These are phyloP conservation scores for Atta cephalotes DNA, from an alignment of 1,140 invertebrate genomes.

Conservation along the genomic window DNA sequence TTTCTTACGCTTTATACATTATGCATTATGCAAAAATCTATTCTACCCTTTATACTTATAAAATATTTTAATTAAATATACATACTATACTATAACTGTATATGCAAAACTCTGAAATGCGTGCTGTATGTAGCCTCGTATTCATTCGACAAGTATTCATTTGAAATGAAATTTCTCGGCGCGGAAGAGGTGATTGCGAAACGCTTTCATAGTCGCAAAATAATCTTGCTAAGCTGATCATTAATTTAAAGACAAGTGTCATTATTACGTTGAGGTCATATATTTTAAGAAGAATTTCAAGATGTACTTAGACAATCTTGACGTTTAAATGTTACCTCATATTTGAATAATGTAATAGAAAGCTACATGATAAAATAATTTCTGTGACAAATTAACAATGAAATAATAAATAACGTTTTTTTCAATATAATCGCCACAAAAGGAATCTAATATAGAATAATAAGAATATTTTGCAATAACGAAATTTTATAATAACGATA, in stretches of 20 bases:
- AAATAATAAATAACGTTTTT: not conserved
- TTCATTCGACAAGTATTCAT: too few species aligned
- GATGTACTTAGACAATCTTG: not conserved
- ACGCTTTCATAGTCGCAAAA: constrained; percentile 44
- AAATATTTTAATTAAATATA: not conserved
- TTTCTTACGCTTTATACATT: too few species aligned
- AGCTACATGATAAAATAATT: not conserved
- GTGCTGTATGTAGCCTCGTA: not conserved
- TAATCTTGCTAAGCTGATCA: constrained; percentile 25
- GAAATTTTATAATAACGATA: not conserved
- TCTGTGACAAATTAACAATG: constrained; percentile 4
- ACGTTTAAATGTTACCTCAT: not conserved
- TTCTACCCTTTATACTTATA: not conserved
- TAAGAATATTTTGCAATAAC: not conserved
- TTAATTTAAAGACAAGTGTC: constrained; percentile 31
- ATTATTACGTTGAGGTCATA: not conserved
- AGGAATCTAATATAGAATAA: not conserved
- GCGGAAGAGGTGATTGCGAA: not conserved
- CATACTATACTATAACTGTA: not conserved
- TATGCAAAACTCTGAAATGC: not conserved
- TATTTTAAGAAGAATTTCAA: not conserved
- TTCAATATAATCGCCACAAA: not conserved
- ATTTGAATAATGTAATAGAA: constrained; percentile 2
- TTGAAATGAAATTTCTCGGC: constrained; percentile 8
- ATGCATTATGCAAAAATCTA: too few species aligned